phyloP scores from a whole-genome alignment of 2,888 invertebrate genomes.

The Andrena fulva region DNA sequence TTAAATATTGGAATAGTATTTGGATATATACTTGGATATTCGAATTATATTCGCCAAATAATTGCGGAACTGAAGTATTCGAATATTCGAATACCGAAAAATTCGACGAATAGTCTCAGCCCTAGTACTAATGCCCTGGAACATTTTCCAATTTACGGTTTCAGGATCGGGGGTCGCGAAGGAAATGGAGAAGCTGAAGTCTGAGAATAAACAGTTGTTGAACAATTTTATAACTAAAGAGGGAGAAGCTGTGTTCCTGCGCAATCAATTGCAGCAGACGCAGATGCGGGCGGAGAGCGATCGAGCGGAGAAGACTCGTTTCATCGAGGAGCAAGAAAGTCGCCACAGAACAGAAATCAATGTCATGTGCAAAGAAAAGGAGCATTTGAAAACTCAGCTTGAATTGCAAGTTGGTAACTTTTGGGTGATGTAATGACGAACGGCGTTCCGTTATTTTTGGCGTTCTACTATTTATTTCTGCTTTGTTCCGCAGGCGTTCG shows the following conservation, averaged over 20 bases:
- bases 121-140: too few relatives aligned
- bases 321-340: slow-evolving; percentile 77
- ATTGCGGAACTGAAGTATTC: too few relatives aligned
- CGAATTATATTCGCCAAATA: too few relatives aligned
- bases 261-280: slow-evolving; percentile 76
- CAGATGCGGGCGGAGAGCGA: slow-evolving; percentile 76
- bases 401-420: slow-evolving; percentile 75
- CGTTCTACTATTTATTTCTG: neutral
- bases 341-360: slow-evolving; percentile 74
- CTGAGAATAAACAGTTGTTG: slow-evolving; percentile 77
- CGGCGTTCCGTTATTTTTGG: neutral
- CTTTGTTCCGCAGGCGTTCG: slow-evolving; percentile 70
- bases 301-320: slow-evolving; percentile 72
- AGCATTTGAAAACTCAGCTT: slow-evolving; percentile 77
- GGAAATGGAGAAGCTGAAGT: slow-evolving; percentile 73
- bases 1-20: too few relatives aligned
- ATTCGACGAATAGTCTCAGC: too few relatives aligned
- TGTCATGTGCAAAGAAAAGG: slow-evolving; percentile 76
- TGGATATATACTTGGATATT: too few relatives aligned
- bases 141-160: slow-evolving; percentile 10
- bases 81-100: too few relatives aligned
- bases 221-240: slow-evolving; percentile 79
- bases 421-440: neutral
- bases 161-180: slow-evolving; percentile 56
- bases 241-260: slow-evolving; percentile 78